Conservation (phyloP, 1,140 invertebrate genomes). For the Procambarus clarkii region DNA sequence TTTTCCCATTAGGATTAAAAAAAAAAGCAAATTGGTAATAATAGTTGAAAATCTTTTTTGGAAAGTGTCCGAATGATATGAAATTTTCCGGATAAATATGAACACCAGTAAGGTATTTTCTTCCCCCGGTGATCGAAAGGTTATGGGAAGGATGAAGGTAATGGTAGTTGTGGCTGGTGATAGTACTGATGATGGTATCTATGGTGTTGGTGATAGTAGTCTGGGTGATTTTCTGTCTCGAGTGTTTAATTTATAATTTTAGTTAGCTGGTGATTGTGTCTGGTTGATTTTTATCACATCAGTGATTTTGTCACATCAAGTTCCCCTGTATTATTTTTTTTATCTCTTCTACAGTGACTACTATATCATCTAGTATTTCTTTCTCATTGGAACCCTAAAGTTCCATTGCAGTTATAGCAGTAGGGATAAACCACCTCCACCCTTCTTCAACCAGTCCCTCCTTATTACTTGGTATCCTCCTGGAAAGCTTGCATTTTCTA, state of each 20-base stretch:
- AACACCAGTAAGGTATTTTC: neutral
- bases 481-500: too few species aligned
- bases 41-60: neutral
- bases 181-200: neutral
- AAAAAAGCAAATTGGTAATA: neutral
- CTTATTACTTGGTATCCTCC: too few species aligned
- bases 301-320: too few species aligned
- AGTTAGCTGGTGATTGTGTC: too few species aligned
- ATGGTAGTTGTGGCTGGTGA: neutral
- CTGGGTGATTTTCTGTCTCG: neutral
- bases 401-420: neutral
- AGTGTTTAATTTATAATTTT: too few species aligned
- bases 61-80: neutral
- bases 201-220: neutral
- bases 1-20: neutral
- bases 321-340: too few species aligned
- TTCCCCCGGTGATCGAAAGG: slow-evolving; percentile 4
- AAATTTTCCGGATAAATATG: neutral
- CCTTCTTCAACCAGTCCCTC: too few species aligned
- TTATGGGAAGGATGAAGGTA: neutral
- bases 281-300: too few species aligned
- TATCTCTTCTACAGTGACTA: too few species aligned
- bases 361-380: too few species aligned
- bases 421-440: too few species aligned
- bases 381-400: too few species aligned